phyloP scores from a whole-genome alignment of 2,797 vertebrate species.

The Pitangus sulphuratus region DNA sequence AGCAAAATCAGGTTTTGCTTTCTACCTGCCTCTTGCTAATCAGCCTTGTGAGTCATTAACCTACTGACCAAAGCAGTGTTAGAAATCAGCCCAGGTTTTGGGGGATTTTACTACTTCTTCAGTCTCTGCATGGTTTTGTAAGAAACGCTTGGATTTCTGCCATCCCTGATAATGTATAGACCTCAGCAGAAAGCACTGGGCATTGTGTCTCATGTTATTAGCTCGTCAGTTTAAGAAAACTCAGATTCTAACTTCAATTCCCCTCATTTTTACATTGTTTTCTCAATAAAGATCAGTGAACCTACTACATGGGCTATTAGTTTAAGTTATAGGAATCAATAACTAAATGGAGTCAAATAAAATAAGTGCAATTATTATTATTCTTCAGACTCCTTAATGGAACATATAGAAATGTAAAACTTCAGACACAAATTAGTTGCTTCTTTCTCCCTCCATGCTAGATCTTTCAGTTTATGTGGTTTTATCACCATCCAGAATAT shows the following conservation, averaged over 20 bases:
- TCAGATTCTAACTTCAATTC: neutral
- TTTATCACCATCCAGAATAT: neutral
- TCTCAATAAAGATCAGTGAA: neutral
- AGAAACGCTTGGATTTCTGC: neutral
- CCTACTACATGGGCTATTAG: rapidly evolving
- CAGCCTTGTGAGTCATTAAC: rapidly evolving
- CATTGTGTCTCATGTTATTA: rapidly evolving
- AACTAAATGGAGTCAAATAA: neutral
- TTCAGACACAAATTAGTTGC: neutral
- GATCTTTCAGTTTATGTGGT: neutral
- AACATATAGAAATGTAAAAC: neutral
- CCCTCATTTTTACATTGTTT: neutral
- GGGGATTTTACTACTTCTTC: neutral
- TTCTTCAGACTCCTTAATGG: neutral
- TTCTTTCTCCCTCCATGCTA: rapidly evolving
- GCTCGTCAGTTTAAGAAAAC: neutral
- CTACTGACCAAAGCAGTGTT: rapidly evolving
- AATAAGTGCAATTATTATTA: neutral
- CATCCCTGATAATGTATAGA: rapidly evolving
- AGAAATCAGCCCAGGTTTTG: neutral
- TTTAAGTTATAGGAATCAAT: neutral
- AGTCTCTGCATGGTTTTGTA: neutral
- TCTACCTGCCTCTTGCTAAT: neutral
- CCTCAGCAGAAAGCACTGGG: neutral
- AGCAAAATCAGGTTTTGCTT: neutral